phyloP scores from a whole-genome alignment of 2,797 vertebrate species.

The Trichosurus vulpecula region DNA sequence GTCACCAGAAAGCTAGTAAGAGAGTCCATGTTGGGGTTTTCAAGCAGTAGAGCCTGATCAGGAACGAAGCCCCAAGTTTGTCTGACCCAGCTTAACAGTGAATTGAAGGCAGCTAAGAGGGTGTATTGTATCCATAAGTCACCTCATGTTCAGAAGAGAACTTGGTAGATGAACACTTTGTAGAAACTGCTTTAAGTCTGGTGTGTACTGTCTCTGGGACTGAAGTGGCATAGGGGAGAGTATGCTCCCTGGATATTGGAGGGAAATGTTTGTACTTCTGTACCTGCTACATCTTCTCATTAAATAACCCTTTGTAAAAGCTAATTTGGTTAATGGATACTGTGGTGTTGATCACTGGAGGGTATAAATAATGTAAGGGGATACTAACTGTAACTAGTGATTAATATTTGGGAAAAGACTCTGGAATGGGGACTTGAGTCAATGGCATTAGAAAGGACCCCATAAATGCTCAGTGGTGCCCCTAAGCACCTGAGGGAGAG shows the following conservation, averaged over 20 bases:
- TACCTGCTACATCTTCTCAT: neutral
- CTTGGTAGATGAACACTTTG: neutral
- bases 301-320: neutral
- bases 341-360: too few relatives aligned
- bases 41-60: neutral
- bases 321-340: neutral
- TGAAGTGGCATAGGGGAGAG: neutral
- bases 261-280: neutral
- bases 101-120: neutral
- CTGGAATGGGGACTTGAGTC: neutral
- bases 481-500: neutral
- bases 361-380: too few relatives aligned
- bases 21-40: neutral
- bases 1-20: neutral
- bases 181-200: neutral
- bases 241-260: neutral
- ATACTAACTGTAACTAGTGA: neutral
- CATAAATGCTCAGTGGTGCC: neutral
- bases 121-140: neutral
- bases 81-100: neutral
- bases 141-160: neutral
- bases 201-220: neutral
- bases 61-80: neutral
- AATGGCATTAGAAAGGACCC: neutral
- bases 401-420: neutral